These are phyloP conservation scores for Trematomus loennbergii DNA, from an alignment of 2,113 vertebrate genomes.

Conservation along the genomic window DNA sequence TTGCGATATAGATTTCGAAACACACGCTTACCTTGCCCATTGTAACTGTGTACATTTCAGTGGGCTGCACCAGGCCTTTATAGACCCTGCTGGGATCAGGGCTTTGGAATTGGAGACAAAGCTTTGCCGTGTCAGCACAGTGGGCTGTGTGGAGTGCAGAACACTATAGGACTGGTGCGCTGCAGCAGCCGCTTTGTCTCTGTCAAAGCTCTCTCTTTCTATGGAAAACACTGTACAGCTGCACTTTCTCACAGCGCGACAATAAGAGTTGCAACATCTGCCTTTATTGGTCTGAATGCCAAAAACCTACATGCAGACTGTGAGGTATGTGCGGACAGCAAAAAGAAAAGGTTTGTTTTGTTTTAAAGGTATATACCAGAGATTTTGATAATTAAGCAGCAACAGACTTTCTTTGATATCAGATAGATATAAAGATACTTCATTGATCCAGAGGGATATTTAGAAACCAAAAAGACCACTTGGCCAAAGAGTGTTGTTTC, in stretches of 20 bases:
- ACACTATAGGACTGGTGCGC: conserved; percentile 64
- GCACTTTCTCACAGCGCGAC: conserved; percentile 72
- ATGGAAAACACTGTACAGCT: conserved; percentile 75
- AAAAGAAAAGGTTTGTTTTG: conserved; percentile 14
- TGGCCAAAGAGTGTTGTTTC: neutral
- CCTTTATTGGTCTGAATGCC: conserved; percentile 66
- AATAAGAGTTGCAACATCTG: conserved; percentile 78
- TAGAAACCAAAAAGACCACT: neutral
- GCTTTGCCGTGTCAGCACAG: conserved; percentile 80
- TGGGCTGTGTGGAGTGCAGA: conserved; percentile 60
- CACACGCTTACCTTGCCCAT: conserved; percentile 82
- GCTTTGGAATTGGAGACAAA: conserved; percentile 77
- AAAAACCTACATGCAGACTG: conserved; percentile 20
- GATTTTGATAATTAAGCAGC: neutral
- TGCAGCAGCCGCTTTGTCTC: conserved; percentile 72
- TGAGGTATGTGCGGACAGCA: neutral
- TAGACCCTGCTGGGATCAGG: conserved; percentile 75
- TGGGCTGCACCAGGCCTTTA: conserved; percentile 72
- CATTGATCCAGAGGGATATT: too few species aligned
- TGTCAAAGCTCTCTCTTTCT: conserved; percentile 71
- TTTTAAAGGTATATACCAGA: neutral
- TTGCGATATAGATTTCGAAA: conserved; percentile 22
- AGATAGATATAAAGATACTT: too few species aligned
- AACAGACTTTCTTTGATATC: neutral
- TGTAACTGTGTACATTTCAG: conserved; percentile 70